Base-by-base conservation (phyloP, 1,140 invertebrate genomes). In the Cydia pomonella region DNA sequence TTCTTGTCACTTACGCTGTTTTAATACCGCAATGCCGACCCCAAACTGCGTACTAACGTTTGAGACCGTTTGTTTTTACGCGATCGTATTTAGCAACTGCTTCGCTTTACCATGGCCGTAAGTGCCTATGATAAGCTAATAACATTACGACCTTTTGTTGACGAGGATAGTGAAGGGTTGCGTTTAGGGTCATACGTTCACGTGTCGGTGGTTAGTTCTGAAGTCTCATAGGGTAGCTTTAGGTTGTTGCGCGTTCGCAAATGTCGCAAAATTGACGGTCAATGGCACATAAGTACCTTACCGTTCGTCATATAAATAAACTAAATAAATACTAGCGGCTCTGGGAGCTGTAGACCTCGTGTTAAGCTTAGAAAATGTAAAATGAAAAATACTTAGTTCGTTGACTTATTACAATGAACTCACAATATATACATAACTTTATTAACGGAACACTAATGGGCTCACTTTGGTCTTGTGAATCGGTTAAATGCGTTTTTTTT, bases 1-100 rank as follows among this genome's bases (percentile, higher is more conserved):
- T 21, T 18, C 16, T 50, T n/a, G 21, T 23, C 21, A 59, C 7
- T 59, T 59, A 23, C 7, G 9, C 53, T 59, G 53, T 12, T 59
- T 12, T 59, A 12, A n/a, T 59, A 12, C 16, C 53, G 10, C 53
- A 9, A 9, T 18, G 9, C 7, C 53, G n/a, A 69, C 64, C 64
- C 64, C 64, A 69, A 69, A 38, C 64, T n/a, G 29, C 29, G 29
- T 21, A 33, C 64, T 69, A 69, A 69, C 64, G 64, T 18, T 33
- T 29, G 38, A 27, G 44, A 63, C 75, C 79, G 80, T 80, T 82
- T 72, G 76, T 63, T 82, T 82, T 82, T 80, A 82, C 78, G 77
- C 27, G 77, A 78, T 82, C 80, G 77, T 82, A 82, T 82, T 82
- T 80, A 82, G 74, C 64, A 63, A 74, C 53, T 23, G 10, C 6